Evolutionary conservation across 2,888 invertebrate species (phyloP).

Genomic region (Lamellibrachia columna): DNA sequence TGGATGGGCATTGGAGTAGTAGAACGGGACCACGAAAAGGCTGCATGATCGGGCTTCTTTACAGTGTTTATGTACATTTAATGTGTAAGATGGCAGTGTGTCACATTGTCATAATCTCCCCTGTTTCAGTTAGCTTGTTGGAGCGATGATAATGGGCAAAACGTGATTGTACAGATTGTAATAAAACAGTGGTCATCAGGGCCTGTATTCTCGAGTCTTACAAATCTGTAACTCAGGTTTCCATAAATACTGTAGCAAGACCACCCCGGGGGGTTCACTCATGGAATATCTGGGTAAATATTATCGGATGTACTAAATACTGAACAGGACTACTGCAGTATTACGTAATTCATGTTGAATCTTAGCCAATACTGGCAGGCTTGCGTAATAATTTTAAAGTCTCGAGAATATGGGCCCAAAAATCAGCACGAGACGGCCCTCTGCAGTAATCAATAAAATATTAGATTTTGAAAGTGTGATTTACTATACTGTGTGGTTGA

Average conservation of each 20-base stretch:
- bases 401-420: too few relatives aligned
- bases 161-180: background rate
- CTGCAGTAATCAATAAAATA: too few relatives aligned
- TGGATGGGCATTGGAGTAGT: constrained; percentile 26
- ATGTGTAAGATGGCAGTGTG: background rate
- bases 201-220: background rate
- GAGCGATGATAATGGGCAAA: background rate
- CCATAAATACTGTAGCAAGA: too few relatives aligned
- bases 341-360: too few relatives aligned
- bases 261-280: too few relatives aligned
- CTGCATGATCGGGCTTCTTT: constrained; percentile 33
- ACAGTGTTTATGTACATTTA: constrained; percentile 13
- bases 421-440: too few relatives aligned
- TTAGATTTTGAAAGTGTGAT: background rate
- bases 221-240: too few relatives aligned
- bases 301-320: too few relatives aligned
- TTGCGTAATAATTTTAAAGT: too few relatives aligned
- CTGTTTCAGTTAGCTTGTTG: background rate
- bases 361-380: too few relatives aligned
- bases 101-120: background rate
- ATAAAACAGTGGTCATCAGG: background rate
- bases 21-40: constrained; percentile 37
- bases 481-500: background rate
- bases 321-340: too few relatives aligned
- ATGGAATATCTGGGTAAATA: too few relatives aligned